These are phyloP conservation scores for Amaurobius ferox DNA, from an alignment of 2,888 invertebrate genomes.

Conservation along the genomic window DNA sequence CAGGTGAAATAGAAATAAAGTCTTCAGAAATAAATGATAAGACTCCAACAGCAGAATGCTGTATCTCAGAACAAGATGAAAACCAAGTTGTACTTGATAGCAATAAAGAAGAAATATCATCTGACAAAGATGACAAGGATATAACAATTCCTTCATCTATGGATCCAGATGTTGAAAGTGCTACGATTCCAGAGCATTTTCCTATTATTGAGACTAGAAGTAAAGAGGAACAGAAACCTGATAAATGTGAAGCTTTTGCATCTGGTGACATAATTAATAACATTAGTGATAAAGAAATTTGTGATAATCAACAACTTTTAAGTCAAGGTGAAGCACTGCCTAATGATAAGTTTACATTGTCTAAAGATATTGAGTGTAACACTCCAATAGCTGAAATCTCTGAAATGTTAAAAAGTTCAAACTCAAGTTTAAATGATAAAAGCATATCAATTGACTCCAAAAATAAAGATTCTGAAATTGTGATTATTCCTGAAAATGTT, in stretches of 20 bases:
- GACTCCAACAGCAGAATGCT: not conserved
- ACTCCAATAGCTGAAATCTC: not conserved
- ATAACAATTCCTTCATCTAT: no score
- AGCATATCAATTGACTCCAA: no score
- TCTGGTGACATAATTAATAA: no score
- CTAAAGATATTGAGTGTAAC: not conserved
- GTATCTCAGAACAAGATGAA: no score
- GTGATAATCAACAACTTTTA: not conserved
- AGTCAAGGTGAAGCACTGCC: not conserved
- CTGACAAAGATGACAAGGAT: not conserved
- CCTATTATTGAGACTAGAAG: not conserved
- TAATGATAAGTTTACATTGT: not conserved
- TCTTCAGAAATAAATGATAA: not conserved
- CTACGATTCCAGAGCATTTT: not conserved
- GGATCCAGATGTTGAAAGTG: not conserved
- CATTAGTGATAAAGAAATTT: not conserved
- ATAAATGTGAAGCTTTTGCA: no score
- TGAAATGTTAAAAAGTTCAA: not conserved
- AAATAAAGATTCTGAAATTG: no score
- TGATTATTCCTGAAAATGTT: no score
- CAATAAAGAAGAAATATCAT: not conserved
- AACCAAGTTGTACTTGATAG: no score
- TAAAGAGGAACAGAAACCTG: not conserved
- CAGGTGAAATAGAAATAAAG: conserved; percentile 1
- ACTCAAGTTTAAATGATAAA: not conserved